These are phyloP conservation scores for Habropoda laboriosa DNA, from an alignment of 1,140 invertebrate species.

Conservation along the genomic window DNA sequence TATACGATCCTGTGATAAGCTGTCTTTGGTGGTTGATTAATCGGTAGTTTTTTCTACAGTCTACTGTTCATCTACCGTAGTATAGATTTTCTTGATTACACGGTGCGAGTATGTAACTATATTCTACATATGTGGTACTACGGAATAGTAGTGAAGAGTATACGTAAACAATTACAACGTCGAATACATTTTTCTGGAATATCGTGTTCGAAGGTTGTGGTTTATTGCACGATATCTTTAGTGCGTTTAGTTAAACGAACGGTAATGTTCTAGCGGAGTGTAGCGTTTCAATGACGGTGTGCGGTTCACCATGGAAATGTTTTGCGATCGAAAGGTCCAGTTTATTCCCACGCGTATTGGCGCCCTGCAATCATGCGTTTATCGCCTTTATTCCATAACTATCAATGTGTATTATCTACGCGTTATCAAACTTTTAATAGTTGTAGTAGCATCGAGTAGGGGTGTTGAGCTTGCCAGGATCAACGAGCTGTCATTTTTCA, in stretches of 20 bases:
- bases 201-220: neutral
- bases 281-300: neutral
- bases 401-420: neutral
- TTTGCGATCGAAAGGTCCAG: neutral
- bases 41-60: neutral
- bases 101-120: neutral
- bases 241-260: neutral
- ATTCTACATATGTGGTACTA: neutral
- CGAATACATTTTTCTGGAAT: neutral
- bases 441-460: too few relatives aligned
- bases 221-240: neutral
- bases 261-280: neutral
- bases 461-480: too few relatives aligned
- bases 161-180: too few relatives aligned
- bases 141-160: neutral
- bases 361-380: constrained; percentile 6
- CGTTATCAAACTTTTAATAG: neutral
- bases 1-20: neutral
- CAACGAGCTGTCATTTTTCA: too few relatives aligned
- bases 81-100: constrained; percentile 14
- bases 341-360: constrained; percentile 16
- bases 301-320: neutral
- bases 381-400: neutral
- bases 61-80: neutral
- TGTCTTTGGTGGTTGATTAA: neutral